Conservation (phyloP, 30 jellyfish, hydroid and myxozoan genomes). For the Rhopilema esculentum region DNA sequence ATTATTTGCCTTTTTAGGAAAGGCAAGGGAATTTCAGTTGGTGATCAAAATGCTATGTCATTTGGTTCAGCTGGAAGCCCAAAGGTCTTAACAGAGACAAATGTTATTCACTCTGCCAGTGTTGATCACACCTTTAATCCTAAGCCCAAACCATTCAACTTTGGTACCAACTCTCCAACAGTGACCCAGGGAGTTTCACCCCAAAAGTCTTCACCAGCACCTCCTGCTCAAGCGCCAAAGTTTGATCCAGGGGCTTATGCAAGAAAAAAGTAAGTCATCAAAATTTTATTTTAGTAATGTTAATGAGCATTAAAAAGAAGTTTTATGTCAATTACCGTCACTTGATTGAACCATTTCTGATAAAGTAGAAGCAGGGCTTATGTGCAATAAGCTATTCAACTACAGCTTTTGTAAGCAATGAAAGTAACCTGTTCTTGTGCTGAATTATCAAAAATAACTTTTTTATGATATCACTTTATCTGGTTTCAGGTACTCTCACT, state of each 20-base stretch:
- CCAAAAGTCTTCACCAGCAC: constrained; percentile 7
- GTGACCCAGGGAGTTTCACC: constrained; percentile 30
- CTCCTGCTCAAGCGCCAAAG: constrained; percentile 79
- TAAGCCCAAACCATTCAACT: constrained; percentile 92
- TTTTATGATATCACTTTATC: no score
- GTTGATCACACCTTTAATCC: constrained; percentile 92
- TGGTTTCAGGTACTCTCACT: no score
- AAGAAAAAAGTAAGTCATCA: constrained; percentile 73
- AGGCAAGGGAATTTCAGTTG: constrained; percentile 92
- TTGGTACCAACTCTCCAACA: constrained; percentile 39
- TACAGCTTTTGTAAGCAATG: no score
- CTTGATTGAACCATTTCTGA: no score
- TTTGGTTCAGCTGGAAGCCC: constrained; percentile 79
- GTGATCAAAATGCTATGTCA: constrained; percentile 77
- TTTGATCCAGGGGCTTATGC: constrained; percentile 98
- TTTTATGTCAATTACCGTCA: no score
- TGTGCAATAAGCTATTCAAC: no score
- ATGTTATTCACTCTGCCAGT: constrained; percentile 91
- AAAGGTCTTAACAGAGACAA: constrained; percentile 82
- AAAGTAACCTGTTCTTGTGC: no score
- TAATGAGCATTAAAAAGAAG: neutral
- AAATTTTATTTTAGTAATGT: neutral
- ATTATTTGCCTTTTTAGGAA: constrained; percentile 51
- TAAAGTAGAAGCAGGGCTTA: no score
- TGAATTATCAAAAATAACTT: no score